Conservation (phyloP, 2,888 invertebrate species). For the Stegana nigrithorax region DNA sequence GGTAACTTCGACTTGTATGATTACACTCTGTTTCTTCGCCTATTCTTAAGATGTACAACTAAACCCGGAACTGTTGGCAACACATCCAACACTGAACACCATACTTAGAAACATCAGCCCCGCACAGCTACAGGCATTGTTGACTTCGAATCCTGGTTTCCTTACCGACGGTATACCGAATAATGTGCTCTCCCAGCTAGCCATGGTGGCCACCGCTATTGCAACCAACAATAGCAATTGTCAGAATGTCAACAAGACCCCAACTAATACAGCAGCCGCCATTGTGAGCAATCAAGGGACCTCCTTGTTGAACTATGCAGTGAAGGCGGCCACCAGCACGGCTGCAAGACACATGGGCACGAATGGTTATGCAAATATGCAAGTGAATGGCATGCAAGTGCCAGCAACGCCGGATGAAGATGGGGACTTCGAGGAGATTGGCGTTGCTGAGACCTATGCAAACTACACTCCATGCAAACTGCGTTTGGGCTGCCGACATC, state of each 20-base stretch:
- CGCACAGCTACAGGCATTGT: slow-evolving; percentile 58
- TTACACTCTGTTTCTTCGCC: too few relatives aligned
- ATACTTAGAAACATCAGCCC: too few relatives aligned
- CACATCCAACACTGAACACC: too few relatives aligned
- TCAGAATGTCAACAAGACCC: too few relatives aligned
- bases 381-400: slow-evolving; percentile 18
- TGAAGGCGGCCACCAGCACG: background rate
- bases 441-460: slow-evolving; percentile 97
- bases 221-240: slow-evolving; percentile 68
- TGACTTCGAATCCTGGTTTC: slow-evolving; percentile 62
- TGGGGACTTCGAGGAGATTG: slow-evolving; percentile 95
- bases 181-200: slow-evolving; percentile 72
- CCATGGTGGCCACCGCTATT: slow-evolving; percentile 67
- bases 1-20: too few relatives aligned
- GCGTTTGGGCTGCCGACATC: slow-evolving; percentile 93
- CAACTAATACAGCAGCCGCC: background rate
- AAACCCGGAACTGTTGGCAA: too few relatives aligned
- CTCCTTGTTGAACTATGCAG: too few relatives aligned
- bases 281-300: background rate
- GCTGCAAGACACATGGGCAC: background rate
- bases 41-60: too few relatives aligned
- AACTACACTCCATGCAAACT: slow-evolving; percentile 98
- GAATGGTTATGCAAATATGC: slow-evolving; percentile 13
- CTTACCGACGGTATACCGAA: slow-evolving; percentile 66
- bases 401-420: slow-evolving; percentile 75